Conservation (phyloP, 2,888 invertebrate genomes). For the Syritta pipiens region DNA sequence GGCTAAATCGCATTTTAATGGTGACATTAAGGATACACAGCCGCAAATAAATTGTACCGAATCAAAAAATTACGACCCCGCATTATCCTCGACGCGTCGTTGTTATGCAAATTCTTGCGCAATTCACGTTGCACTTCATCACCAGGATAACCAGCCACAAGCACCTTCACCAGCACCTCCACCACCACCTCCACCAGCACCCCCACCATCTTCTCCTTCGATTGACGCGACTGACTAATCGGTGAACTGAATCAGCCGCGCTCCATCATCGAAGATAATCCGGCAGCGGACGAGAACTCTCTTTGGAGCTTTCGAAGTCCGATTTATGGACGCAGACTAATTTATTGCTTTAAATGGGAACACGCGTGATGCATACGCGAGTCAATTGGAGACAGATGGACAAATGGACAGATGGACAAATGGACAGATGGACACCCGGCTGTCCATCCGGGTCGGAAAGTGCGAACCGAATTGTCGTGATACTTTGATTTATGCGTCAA, state of each 20-base stretch:
- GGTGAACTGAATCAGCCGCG: not conserved
- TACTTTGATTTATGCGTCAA: slow-evolving; percentile 50
- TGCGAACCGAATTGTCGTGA: slow-evolving; percentile 60
- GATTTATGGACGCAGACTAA: slow-evolving; percentile 59
- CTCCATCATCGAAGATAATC: slow-evolving; percentile 23
- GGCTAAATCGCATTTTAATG: slow-evolving; percentile 67
- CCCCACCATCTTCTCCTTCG: too few species aligned
- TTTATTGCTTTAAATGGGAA: slow-evolving; percentile 60
- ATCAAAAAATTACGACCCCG: slow-evolving; percentile 41
- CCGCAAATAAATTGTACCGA: slow-evolving; percentile 58
- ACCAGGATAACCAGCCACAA: too few species aligned
- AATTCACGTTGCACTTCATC: too few species aligned
- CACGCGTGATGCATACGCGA: slow-evolving; percentile 55
- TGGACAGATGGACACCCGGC: slow-evolving; percentile 33
- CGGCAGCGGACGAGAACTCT: slow-evolving; percentile 1
- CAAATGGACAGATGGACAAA: slow-evolving; percentile 13
- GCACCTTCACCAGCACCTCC: too few species aligned
- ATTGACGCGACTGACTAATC: not conserved
- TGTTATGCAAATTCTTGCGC: slow-evolving; percentile 57
- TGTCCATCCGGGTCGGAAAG: slow-evolving; percentile 18
- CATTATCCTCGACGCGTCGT: slow-evolving; percentile 52
- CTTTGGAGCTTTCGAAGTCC: slow-evolving; percentile 36
- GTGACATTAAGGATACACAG: slow-evolving; percentile 65
- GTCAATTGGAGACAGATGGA: too few species aligned
- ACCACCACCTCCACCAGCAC: too few species aligned